Conservation (phyloP, 2,113 vertebrate genomes). For the Prunella himalayana region DNA sequence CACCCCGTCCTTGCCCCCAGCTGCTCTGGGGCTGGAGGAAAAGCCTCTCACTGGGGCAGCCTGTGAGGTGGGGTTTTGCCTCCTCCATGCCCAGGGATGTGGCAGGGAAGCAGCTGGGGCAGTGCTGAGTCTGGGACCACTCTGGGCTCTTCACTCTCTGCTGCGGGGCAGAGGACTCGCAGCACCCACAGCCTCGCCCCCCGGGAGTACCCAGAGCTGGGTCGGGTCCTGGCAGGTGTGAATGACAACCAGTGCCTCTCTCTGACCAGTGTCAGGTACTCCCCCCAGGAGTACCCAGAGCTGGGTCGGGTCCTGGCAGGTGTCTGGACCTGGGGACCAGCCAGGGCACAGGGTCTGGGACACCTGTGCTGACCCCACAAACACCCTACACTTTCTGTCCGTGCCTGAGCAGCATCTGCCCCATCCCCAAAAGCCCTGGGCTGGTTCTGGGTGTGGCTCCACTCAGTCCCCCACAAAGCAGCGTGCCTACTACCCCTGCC, state of each 20-base stretch:
- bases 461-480: neutral
- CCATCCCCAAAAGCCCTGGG: neutral
- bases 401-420: neutral
- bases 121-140: neutral
- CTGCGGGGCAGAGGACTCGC: fast-evolving
- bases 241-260: too few species aligned
- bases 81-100: neutral
- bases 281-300: fast-evolving
- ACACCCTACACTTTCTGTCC: fast-evolving
- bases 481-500: neutral
- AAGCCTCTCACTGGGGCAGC: neutral
- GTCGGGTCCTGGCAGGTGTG: neutral
- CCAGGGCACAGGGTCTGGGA: neutral
- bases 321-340: too few species aligned
- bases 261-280: too few species aligned
- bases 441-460: neutral
- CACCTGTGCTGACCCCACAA: neutral
- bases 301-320: neutral
- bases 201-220: neutral
- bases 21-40: neutral
- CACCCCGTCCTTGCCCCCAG: neutral
- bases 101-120: neutral
- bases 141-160: neutral
- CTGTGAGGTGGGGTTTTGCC: neutral
- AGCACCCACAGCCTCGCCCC: neutral